A percentile compares a stretch with the other conserved stretches of the same genome.
These are phyloP conservation scores for Arnoldichthys spilopterus DNA, from an alignment of 2,797 vertebrate species.

Conservation along the genomic window DNA sequence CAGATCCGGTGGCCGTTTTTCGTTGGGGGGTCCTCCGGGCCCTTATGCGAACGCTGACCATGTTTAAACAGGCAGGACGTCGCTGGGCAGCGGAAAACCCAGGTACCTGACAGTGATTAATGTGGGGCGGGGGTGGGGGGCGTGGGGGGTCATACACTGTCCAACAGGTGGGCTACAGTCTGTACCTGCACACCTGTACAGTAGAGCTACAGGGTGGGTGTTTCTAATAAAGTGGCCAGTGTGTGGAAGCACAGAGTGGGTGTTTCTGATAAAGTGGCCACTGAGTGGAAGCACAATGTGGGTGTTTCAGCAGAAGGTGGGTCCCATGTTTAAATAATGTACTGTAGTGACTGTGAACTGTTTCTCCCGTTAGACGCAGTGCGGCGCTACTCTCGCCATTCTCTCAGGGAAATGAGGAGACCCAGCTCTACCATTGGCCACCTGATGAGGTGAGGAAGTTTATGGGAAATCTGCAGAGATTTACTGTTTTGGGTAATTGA, in stretches of 20 bases:
- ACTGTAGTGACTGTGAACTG: too few relatives aligned
- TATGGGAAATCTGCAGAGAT: background rate
- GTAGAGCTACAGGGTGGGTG: background rate
- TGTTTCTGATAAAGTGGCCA: too few relatives aligned
- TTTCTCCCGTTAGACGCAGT: conserved; percentile 62
- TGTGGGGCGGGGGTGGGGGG: too few relatives aligned
- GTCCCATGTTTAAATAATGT: too few relatives aligned
- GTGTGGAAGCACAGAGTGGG: background rate
- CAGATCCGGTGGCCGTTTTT: conserved; percentile 89
- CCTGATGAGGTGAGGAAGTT: conserved; percentile 83
- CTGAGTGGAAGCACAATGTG: background rate
- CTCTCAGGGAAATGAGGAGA: conserved; percentile 73
- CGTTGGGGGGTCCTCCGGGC: conserved; percentile 94
- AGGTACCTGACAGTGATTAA: too few relatives aligned
- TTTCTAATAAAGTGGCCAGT: background rate
- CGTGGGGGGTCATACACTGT: too few relatives aligned
- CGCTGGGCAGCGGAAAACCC: conserved; percentile 71
- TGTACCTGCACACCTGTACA: too few relatives aligned
- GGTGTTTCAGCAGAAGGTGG: too few relatives aligned
- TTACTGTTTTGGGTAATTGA: background rate
- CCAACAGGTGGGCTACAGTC: too few relatives aligned
- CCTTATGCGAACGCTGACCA: conserved; percentile 81
- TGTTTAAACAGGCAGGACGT: conserved; percentile 81
- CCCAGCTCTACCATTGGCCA: conserved; percentile 66
- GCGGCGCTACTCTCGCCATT: conserved; percentile 67